Base-by-base conservation (phyloP, 2,797 vertebrate species). In the Austrolebias charrua region DNA sequence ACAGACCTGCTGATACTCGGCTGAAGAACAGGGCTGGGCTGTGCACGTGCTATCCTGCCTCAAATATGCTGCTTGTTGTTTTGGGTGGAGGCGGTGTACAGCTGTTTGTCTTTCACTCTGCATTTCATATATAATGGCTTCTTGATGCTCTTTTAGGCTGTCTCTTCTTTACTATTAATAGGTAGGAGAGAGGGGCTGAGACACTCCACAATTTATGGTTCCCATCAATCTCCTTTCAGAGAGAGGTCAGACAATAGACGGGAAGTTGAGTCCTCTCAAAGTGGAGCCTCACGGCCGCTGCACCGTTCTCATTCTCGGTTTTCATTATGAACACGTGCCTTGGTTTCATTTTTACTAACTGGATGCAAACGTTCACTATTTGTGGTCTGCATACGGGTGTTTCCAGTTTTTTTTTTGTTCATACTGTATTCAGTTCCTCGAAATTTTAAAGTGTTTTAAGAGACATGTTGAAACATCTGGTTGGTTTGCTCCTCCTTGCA, bases 51-150 rank as follows among this genome's bases (percentile, higher is more conserved):
- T 64, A 31, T 82, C 80, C 56, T 83, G 82, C 66, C 20, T 24
- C 66, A 63, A 68, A 67, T 43, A 18, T 67, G 50, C 66, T 44
- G 60, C 58, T 78, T 73, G 73, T 69, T 69, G 71, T 82, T 46
- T 52, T 61, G 71, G 74, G 64, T 51, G 70, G 66, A 77, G 67
- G 53, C 55, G 35, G 29, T 13, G n/a, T 59, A 58, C 78, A 78
- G 73, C 86, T 79, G 76, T 72, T 86, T 84, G 49, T 64, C 60
- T 53, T 81, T 76, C 81, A 66, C 64, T 40, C 47, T 69, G 50
- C 55, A 42, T 54, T 60, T 80, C 79, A 74, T 51, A 49, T 63
- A 56, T 70, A 75, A 57, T 1, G 0, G 35, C 42, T 57, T 29
- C 4, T 45, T 55, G 31, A 7, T n/a, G 14, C 51, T 61, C 20